These are phyloP conservation scores for Solen grandis DNA, from an alignment of 1,140 invertebrate species.

Conservation along the genomic window DNA sequence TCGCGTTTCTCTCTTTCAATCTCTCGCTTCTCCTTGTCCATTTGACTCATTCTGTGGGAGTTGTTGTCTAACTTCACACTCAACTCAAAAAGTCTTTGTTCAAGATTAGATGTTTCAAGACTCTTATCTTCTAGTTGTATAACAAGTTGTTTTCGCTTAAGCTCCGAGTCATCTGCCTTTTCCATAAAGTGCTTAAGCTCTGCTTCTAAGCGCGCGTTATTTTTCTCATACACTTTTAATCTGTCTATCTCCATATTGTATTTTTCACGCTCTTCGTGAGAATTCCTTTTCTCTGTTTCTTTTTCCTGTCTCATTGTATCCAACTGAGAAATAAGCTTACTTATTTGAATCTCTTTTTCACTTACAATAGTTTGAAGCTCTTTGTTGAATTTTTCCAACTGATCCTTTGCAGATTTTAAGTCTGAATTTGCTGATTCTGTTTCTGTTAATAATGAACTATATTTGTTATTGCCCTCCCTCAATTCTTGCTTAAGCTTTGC, in stretches of 20 bases:
- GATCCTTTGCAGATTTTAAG: conserved; percentile 40
- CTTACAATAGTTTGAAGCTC: conserved; percentile 47
- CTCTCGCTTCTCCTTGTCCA: conserved; percentile 54
- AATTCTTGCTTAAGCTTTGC: conserved; percentile 47
- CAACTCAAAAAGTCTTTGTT: conserved; percentile 57
- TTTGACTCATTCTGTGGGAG: conserved; percentile 50
- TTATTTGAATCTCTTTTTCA: conserved; percentile 53
- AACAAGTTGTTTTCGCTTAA: conserved; percentile 55
- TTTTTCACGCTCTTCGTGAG: conserved; percentile 49
- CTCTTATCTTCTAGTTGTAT: conserved; percentile 58
- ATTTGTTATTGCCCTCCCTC: conserved; percentile 41
- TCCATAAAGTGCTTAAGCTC: conserved; percentile 46
- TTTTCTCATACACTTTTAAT: conserved; percentile 10
- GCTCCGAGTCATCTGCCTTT: conserved; percentile 54
- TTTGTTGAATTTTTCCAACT: conserved; percentile 55
- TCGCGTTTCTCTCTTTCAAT: conserved; percentile 62
- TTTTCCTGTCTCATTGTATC: conserved; percentile 51
- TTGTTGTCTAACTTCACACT: conserved; percentile 56
- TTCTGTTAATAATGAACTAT: conserved; percentile 36
- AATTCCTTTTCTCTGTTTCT: conserved; percentile 47
- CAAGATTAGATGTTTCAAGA: conserved; percentile 31
- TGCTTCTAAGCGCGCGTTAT: conserved; percentile 15
- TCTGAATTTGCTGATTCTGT: conserved; percentile 34
- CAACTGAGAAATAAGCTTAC: conserved; percentile 42
- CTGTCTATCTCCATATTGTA: conserved; percentile 54